Evolutionary conservation across 2,888 invertebrate species (phyloP), one percentile per base, ranked within the genome.

Genomic region (Tridacna crocea): DNA sequence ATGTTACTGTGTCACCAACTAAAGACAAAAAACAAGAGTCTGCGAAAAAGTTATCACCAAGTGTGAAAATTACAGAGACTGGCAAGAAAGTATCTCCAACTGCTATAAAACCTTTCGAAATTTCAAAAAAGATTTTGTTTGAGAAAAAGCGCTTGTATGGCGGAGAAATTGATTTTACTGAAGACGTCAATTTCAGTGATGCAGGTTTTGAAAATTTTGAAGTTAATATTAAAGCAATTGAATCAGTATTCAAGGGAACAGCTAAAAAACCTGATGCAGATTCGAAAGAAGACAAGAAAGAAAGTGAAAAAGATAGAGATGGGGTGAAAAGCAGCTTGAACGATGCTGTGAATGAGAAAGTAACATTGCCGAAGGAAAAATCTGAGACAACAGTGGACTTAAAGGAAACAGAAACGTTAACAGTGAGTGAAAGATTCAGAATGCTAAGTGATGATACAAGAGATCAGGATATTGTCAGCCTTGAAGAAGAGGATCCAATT

Each of bases 171-270:
- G 87, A 87, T 72, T 85, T 85, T 27, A 72, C 83, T 24, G 75
- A 81, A 72, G 84, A 83, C 77, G 83, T 84, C 10, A 75, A 77
- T 26, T 87, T 75, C 63, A 81, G 79, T 81, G 87, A 84, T 74
- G 79, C 79, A 36, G 81, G 80, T 17, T 86, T 86, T 75, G 79
- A 82, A 70, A 76, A 81, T 12, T 84, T 83, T 80, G 84, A 87
- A 83, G 75, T 83, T 10, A 83, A 79, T 72, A 63, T 78, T 26
- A 83, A 81, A 79, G 75, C 72, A 73, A 83, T 85, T 70, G 83
- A 85, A 75, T 83, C 83, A 66, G 82, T 78, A 36, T 84, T 83
- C 65, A 85, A 82, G 74, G 80, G 80, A 72, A 78, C 79, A 26
- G 80, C 80, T 47, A 63, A 47, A 24, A n/a, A 26, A 13, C 13